phyloP scores from a whole-genome alignment of 2,113 vertebrate genomes.

The Cryptomyrus ogoouensis region DNA sequence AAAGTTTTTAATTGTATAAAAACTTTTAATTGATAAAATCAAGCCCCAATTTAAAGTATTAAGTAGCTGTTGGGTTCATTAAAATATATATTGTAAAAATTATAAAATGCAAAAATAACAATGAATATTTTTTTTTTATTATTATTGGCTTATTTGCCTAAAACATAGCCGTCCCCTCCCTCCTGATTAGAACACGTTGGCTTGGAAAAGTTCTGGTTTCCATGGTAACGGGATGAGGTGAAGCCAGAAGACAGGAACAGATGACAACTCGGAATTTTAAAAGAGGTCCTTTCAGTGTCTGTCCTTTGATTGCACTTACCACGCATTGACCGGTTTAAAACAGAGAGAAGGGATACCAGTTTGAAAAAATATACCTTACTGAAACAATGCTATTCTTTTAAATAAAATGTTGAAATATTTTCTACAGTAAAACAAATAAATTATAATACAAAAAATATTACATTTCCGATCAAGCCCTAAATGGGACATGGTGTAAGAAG shows the following conservation, averaged over 20 bases:
- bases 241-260: neutral
- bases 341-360: neutral
- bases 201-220: constrained; percentile 4
- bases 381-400: neutral
- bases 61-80: neutral
- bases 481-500: neutral
- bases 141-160: neutral
- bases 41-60: neutral
- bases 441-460: neutral
- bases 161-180: neutral
- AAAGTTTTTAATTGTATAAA: neutral
- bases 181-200: neutral
- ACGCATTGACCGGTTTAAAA: neutral
- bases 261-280: neutral
- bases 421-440: neutral
- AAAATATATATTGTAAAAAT: neutral
- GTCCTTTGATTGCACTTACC: neutral
- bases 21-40: neutral
- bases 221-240: neutral
- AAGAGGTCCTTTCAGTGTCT: no score
- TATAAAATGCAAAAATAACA: neutral
- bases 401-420: neutral
- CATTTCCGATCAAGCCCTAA: neutral
- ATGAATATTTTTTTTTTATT: neutral
- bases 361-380: neutral